Conservation (phyloP, 2,113 vertebrate species). For the Symphodus melops region DNA sequence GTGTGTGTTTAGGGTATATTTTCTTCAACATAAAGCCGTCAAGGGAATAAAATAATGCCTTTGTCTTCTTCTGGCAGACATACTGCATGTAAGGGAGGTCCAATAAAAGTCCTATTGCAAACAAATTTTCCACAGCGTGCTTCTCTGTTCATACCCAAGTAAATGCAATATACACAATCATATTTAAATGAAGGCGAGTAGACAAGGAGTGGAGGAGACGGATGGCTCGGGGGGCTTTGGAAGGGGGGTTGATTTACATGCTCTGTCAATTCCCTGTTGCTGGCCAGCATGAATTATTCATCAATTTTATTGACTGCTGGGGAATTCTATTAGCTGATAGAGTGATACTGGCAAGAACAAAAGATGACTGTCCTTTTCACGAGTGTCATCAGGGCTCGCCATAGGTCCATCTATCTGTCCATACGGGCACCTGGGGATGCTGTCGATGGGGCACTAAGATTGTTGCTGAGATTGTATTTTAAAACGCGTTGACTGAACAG, state of each 20-base stretch:
- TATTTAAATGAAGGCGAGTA: constrained; percentile 68
- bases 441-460: constrained; percentile 12
- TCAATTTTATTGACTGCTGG: constrained; percentile 76
- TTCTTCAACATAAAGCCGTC: not conserved
- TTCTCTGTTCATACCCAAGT: constrained; percentile 49
- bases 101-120: constrained; percentile 44
- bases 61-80: not conserved
- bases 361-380: constrained; percentile 71
- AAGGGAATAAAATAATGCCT: not conserved
- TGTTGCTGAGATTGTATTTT: constrained; percentile 11
- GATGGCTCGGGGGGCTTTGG: constrained; percentile 42
- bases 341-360: constrained; percentile 69
- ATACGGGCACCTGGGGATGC: constrained; percentile 9
- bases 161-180: constrained; percentile 68
- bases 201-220: constrained; percentile 50
- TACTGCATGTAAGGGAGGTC: not conserved
- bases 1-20: not conserved
- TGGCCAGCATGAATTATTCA: constrained; percentile 79
- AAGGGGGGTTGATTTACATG: constrained; percentile 75
- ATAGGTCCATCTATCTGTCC: constrained; percentile 5
- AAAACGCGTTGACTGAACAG: constrained; percentile 32
- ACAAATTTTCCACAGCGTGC: constrained; percentile 47
- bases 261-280: constrained; percentile 70
- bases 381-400: constrained; percentile 48
- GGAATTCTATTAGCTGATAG: constrained; percentile 78